Base-by-base conservation (phyloP, 1,140 invertebrate genomes). In the Diprion similis region DNA sequence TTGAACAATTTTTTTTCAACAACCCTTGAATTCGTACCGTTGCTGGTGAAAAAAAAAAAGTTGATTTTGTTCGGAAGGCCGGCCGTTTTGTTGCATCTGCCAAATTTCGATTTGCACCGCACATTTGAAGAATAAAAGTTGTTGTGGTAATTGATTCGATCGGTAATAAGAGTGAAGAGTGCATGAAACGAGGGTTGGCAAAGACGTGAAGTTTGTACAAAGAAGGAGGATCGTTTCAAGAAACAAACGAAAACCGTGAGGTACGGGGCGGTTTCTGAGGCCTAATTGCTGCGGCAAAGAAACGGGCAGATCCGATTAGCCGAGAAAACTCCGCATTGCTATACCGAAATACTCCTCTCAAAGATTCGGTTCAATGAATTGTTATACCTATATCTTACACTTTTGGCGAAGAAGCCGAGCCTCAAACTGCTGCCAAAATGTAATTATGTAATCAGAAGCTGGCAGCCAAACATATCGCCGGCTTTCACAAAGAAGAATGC, bases 211-310 rank as follows among this genome's bases (percentile, higher is more conserved):
- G n/a, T 15, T 59, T 13, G 51, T 59, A 59, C 51, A 13, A 59
- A 59, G 51, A 59, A 59, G 51, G 51, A 8, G 11, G 51, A 59
- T 13, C 11, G n/a, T 13, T 15, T 15, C 11, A 59, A 59, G 24
- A 37, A 37, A 17, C 11, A 59, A 17, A 59, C 11, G 51, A 59
- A 59, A 17, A 37, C 51, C 11, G 51, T 17, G 51, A 59, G n/a
- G 9, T 9, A 9, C 11, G n/a, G 11, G 51, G 51, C 11, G n/a
- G 51, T 13, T 17, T 13, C n/a, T 17, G 9, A 6, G 11, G 51
- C 51, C 51, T 59, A 59, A 59, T 59, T 59, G 51, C 51, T 59
- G 51, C 51, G 51, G 51, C 51, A 59, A 59, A 13, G 51, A 59
- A 59, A 59, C 51, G n/a, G 51, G 51, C 51, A 59, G 51, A 59